Percentiles rank a stretch among this genome's conserved stretches.
These are phyloP conservation scores for Sphaeridia pumilis DNA, from an alignment of 2,888 invertebrate genomes.

Conservation along the genomic window DNA sequence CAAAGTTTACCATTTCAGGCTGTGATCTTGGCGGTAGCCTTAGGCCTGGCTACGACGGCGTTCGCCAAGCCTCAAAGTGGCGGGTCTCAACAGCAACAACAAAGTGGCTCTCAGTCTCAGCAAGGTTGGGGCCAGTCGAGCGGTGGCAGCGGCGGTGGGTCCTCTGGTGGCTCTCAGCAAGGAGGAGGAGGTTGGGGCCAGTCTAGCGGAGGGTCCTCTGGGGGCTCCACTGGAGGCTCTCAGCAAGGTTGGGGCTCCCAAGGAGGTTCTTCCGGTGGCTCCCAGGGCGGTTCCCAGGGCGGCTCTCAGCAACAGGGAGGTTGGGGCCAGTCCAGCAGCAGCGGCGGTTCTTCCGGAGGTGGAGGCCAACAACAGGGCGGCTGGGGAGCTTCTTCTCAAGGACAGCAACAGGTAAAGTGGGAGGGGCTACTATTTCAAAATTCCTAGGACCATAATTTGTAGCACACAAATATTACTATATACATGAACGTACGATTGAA, in stretches of 20 bases:
- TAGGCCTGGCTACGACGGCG: background rate
- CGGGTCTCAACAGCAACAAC: too few species aligned
- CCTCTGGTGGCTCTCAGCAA: too few species aligned
- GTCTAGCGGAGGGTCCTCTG: background rate
- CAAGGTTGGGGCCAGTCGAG: too few species aligned
- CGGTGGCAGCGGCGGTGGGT: too few species aligned
- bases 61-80: too few species aligned
- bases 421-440: too few species aligned
- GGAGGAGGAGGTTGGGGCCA: background rate
- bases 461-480: too few species aligned
- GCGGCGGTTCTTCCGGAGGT: slow-evolving; percentile 1
- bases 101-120: too few species aligned
- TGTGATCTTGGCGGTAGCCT: slow-evolving; percentile 2
- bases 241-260: too few species aligned
- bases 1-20: background rate
- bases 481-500: too few species aligned
- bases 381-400: slow-evolving; percentile 2
- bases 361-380: slow-evolving; percentile 1
- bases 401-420: slow-evolving; percentile 4
- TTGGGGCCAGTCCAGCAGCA: background rate
- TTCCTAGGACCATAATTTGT: too few species aligned
- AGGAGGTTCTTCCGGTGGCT: background rate
- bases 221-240: slow-evolving; percentile 4
- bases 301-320: too few species aligned
- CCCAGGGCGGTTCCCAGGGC: slow-evolving; percentile 3